A percentile compares a stretch with the other conserved stretches of the same genome.
phyloP scores from a whole-genome alignment of 1,140 invertebrate genomes.

The Rhagoletis zephyria region DNA sequence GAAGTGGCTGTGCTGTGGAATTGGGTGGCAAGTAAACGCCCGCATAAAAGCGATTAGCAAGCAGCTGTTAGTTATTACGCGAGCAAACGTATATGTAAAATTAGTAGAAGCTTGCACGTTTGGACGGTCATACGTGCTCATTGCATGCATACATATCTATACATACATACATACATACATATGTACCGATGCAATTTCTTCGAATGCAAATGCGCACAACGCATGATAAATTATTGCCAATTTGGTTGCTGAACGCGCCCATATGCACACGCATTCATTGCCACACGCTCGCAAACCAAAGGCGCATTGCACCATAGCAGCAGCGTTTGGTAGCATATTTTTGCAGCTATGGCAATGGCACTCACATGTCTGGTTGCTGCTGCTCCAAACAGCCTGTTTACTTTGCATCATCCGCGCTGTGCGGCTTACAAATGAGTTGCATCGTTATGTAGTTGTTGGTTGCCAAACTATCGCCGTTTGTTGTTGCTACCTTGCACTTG shows the following conservation, averaged over 20 bases:
- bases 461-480: not conserved
- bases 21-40: not conserved
- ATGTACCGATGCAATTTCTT: slow-evolving; percentile 12
- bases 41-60: slow-evolving; percentile 1
- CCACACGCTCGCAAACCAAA: not conserved
- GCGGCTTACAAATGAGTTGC: slow-evolving; percentile 47
- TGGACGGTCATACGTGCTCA: not conserved
- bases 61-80: not conserved
- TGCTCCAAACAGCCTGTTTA: slow-evolving; percentile 8
- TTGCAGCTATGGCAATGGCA: not conserved
- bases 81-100: not conserved
- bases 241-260: slow-evolving; percentile 48
- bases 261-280: not conserved
- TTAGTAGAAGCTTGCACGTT: not conserved
- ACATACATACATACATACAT: not conserved
- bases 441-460: slow-evolving; percentile 18
- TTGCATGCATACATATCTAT: not conserved
- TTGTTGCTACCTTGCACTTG: not conserved
- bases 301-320: not conserved
- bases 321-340: not conserved
- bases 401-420: slow-evolving; percentile 16
- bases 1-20: not conserved
- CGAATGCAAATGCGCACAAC: slow-evolving; percentile 26
- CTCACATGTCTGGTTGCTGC: not conserved
- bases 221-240: slow-evolving; percentile 47